Conservation (phyloP, 1,140 invertebrate species). For the Drosophila bifasciata region DNA sequence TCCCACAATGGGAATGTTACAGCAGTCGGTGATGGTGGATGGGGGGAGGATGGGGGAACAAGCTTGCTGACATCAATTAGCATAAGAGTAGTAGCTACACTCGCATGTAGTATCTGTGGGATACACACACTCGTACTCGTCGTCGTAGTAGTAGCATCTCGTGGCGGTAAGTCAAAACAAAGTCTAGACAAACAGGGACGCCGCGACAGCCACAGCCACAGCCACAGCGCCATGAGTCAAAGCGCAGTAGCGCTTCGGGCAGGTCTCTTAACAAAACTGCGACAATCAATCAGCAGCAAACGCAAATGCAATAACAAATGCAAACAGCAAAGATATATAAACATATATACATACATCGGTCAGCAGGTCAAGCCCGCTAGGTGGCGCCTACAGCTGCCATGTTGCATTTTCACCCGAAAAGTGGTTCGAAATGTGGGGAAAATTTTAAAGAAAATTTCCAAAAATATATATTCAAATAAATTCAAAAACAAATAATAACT, state of each 20-base stretch:
- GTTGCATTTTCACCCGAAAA: slow-evolving; percentile 12
- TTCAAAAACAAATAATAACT: neutral
- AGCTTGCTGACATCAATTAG: slow-evolving; percentile 72
- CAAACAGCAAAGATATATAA: slow-evolving; percentile 13
- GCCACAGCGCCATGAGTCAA: slow-evolving; percentile 4
- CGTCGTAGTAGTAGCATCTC: too few species aligned
- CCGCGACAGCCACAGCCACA: slow-evolving; percentile 1
- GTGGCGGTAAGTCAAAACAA: slow-evolving; percentile 61
- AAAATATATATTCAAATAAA: too few species aligned
- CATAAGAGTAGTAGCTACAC: slow-evolving; percentile 34
- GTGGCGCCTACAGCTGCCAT: slow-evolving; percentile 38
- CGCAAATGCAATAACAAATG: slow-evolving; percentile 13
- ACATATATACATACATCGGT: too few species aligned
- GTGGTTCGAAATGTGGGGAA: neutral
- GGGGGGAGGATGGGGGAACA: slow-evolving; percentile 24
- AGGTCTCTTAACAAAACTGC: slow-evolving; percentile 48
- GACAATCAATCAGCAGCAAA: slow-evolving; percentile 64
- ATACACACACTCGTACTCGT: too few species aligned
- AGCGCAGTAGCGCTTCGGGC: slow-evolving; percentile 2
- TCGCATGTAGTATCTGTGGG: too few species aligned
- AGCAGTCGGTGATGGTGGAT: slow-evolving; percentile 4
- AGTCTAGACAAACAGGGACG: slow-evolving; percentile 63
- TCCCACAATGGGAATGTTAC: slow-evolving; percentile 48
- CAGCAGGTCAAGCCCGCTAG: slow-evolving; percentile 61
- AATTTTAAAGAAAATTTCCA: neutral